phyloP scores from a whole-genome alignment of 1,140 invertebrate genomes.

The Leucophenga varia region DNA sequence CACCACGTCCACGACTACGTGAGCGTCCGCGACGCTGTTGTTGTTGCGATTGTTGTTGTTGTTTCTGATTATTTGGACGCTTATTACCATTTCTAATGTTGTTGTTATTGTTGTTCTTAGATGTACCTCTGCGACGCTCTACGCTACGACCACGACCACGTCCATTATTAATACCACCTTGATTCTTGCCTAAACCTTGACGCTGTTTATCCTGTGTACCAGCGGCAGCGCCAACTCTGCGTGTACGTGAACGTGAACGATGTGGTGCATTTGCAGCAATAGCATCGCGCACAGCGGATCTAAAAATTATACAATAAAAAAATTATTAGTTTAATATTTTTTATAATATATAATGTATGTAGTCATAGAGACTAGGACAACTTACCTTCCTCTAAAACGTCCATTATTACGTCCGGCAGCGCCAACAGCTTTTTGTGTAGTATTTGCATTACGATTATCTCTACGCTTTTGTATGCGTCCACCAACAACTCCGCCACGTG shows the following conservation, averaged over 20 bases:
- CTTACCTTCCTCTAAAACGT: conserved; percentile 39
- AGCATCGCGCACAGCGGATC: conserved; percentile 31
- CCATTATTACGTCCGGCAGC: conserved; percentile 24
- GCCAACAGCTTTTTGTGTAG: conserved; percentile 21
- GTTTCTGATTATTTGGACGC: conserved; percentile 11
- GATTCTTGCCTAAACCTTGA: conserved; percentile 4
- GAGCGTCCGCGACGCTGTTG: conserved; percentile 44
- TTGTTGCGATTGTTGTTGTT: conserved; percentile 18
- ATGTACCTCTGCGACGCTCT: conserved; percentile 32
- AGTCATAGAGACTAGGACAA: too few relatives aligned
- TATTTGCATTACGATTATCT: conserved; percentile 15
- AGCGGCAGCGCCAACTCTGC: conserved; percentile 21
- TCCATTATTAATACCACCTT: conserved; percentile 11
- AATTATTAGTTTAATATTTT: background rate
- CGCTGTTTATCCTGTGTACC: conserved; percentile 13
- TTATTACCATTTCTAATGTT: conserved; percentile 9
- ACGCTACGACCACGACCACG: conserved; percentile 38
- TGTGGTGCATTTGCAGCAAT: conserved; percentile 21
- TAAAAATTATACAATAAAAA: conserved; percentile 9
- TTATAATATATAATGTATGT: background rate
- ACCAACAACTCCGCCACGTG: conserved; percentile 35
- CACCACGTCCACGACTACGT: conserved; percentile 32
- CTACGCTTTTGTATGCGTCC: conserved; percentile 46
- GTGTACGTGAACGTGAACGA: conserved; percentile 27
- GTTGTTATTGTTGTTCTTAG: conserved; percentile 6